phyloP scores from a whole-genome alignment of 2,888 invertebrate species.

The Dicyrtomina minuta region DNA sequence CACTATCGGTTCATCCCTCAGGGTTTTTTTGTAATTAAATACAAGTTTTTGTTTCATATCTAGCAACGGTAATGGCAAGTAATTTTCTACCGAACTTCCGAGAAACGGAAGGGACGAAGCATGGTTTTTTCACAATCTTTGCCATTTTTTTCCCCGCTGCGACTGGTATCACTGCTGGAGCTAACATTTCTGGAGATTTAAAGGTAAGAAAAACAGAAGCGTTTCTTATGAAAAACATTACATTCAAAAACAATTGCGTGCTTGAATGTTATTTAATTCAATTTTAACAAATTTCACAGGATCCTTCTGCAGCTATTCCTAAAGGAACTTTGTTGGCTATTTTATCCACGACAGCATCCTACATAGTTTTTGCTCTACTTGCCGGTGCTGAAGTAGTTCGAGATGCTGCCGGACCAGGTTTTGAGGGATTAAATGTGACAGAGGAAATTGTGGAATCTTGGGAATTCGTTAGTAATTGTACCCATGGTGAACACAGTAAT shows the following conservation, averaged over 20 bases:
- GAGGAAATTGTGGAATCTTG: constrained; percentile 39
- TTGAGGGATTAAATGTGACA: constrained; percentile 38
- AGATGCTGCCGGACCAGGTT: constrained; percentile 54
- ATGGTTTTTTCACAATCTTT: constrained; percentile 62
- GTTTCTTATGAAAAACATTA: too few species aligned
- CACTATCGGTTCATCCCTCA: too few species aligned
- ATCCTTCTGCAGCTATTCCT: constrained; percentile 56
- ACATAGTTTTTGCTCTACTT: constrained; percentile 59
- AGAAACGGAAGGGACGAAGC: constrained; percentile 55
- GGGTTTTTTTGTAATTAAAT: too few species aligned
- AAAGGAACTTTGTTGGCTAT: constrained; percentile 64
- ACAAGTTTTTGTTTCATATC: background rate
- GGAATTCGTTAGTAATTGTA: constrained; percentile 40
- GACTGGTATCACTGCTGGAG: constrained; percentile 63
- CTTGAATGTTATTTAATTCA: too few species aligned
- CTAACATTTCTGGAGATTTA: constrained; percentile 65
- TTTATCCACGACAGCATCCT: constrained; percentile 60
- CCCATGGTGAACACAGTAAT: constrained; percentile 17
- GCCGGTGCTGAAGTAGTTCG: constrained; percentile 57
- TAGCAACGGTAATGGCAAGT: constrained; percentile 50
- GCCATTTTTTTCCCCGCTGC: constrained; percentile 65
- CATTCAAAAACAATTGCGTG: too few species aligned
- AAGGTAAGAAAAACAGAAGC: constrained; percentile 55
- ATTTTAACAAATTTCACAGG: constrained; percentile 51
- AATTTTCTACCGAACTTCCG: constrained; percentile 54